Base-by-base conservation (phyloP, 2,113 vertebrate genomes). In the Vulpes lagopus region DNA sequence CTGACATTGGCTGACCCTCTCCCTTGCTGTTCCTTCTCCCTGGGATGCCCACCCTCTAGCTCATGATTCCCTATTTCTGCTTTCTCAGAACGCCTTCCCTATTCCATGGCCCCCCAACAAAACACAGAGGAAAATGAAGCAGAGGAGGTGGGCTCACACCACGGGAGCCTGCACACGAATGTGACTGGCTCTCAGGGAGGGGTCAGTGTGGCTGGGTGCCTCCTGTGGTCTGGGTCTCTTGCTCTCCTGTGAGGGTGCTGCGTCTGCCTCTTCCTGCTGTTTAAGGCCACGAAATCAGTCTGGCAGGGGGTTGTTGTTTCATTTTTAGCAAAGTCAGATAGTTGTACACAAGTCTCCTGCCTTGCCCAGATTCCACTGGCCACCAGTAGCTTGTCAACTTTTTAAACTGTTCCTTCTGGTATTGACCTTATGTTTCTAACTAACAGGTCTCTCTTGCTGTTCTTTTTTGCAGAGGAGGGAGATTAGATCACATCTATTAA, bases 241-340 rank as follows among this genome's bases (percentile, higher is more conserved):
- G 38, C 43, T 43, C 43, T 6, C 43, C 43, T 27, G 43, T 8
- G 7, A 8, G 38, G 22, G 19, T 30, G 38, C 71, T 22, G 2
- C 4, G 0, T 43, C 19, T 0, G 0, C 60, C 15, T n/a, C 35
- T 1, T 38, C 23, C 32, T 65, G 23, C 20, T 43, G 2, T 43
- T 27, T 30, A 32, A 71, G 71, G 20, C 71, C 4, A 2, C 19
- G 4, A 1, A 8, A 8, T 79, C 8, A 10, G 51, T 14, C 43
- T 74, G 30, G 9, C 43, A 43, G 3, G 6, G 27, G 1, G 25
- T 4, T 64, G 32, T 53, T 35, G 17, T 60, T 89, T 32, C 35
- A 0, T 35, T 62, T 57, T 84, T 62, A 49, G 76, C 5, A 30
- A 3, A 17, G 60, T 69, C 7, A 19, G 16, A 69, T 19, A n/a